Base-by-base conservation (phyloP, 2,888 invertebrate species). In the Stenurella melanura region DNA sequence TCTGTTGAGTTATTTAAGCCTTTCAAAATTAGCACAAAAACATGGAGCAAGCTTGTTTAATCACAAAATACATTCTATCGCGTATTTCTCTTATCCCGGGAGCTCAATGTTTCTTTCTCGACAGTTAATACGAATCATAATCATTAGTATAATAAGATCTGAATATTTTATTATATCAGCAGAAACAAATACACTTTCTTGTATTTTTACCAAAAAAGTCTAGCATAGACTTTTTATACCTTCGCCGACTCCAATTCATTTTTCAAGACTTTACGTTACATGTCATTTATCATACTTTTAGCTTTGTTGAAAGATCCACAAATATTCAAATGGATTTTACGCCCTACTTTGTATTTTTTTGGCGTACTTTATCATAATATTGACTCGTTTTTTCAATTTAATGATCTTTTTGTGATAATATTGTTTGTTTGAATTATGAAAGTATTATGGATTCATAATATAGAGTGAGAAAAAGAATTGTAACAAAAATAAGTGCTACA, bases 51-150 rank as follows among this genome's bases (percentile, higher is more conserved):
- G 7, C 0, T 34, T 34, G 30, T 7, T 34, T 9, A 34, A 34
- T 34, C 7, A 9, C 9, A 34, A 34, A 9, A 6, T 34, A 7
- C 30, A 34, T 34, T 34, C 7, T 34, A 34, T 34, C 30, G 30
- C 7, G 9, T 34, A 7, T 7, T 7, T 34, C 9, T 34, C 9
- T 9, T 26, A 26, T 26, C 21, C 21, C 21, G 2, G 21, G 21
- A 1, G 21, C 4, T 34, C 30, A 34, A 9, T 34, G 30, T 34
- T 9, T 34, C 30, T 34, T 34, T 6, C n/a, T n/a, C 5, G 12
- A 50, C n/a, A n/a, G 50, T n/a, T n/a, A 50, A 50, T n/a, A 50
- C 50, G n/a, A n/a, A 50, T n/a, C 50, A 50, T 50, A n/a, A 50
- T n/a, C 50, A 50, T 50, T 50, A 50, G 50, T 50, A 50, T n/a